phyloP scores from a whole-genome alignment of 2,797 vertebrate genomes.

The Enteromius treurensis region DNA sequence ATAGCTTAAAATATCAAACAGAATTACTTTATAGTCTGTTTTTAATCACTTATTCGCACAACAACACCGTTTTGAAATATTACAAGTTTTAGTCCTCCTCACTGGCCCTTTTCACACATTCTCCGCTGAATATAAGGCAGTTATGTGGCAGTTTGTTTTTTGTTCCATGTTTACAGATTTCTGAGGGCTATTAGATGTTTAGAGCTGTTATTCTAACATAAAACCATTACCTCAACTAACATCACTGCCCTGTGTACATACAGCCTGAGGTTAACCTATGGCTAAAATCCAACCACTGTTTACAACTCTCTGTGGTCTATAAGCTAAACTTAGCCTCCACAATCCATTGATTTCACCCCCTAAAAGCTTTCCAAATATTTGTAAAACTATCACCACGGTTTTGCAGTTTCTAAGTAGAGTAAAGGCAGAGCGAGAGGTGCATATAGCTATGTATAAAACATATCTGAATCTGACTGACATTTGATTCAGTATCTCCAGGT shows the following conservation, averaged over 20 bases:
- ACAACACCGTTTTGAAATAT: neutral
- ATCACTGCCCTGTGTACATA: constrained; percentile 18
- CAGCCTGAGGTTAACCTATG: constrained; percentile 39
- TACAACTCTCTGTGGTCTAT: constrained; percentile 25
- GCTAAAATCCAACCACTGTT: constrained; percentile 28
- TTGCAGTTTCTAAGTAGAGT: constrained; percentile 35
- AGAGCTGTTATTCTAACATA: constrained; percentile 25
- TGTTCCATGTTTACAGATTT: constrained; percentile 43
- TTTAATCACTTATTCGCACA: neutral
- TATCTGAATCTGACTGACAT: constrained; percentile 12
- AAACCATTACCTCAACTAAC: constrained; percentile 39
- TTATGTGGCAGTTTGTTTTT: constrained; percentile 24
- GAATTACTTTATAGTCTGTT: neutral
- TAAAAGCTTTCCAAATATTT: constrained; percentile 56
- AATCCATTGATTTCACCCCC: constrained; percentile 43
- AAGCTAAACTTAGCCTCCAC: constrained; percentile 50
- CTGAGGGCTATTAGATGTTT: constrained; percentile 29
- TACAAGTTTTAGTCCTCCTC: neutral
- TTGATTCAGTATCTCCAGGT: neutral
- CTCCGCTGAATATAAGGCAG: constrained; percentile 31
- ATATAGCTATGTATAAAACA: constrained; percentile 1
- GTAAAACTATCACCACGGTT: constrained; percentile 29
- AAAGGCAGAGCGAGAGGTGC: constrained; percentile 1
- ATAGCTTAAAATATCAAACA: neutral
- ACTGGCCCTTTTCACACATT: constrained; percentile 11